Evolutionary conservation across 2,797 vertebrate species (phyloP), one percentile per base, ranked within the genome.

Genomic region (Chrysocyon brachyurus): DNA sequence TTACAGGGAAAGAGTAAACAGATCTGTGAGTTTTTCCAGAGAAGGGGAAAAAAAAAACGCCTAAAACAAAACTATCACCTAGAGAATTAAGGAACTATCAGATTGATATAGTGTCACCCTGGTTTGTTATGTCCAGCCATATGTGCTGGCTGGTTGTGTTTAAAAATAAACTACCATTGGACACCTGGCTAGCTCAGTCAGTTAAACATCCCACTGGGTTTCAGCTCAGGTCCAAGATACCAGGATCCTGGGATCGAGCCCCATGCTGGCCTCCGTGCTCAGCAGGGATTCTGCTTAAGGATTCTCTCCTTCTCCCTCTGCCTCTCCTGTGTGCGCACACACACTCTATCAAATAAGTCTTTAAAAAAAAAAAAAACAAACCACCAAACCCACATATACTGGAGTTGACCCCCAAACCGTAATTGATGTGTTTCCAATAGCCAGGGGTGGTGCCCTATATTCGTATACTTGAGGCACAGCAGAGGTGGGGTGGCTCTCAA

Each of bases 41-140:
- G 15, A 40, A 4, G 26, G 31, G 1, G 0, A 16, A 6, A 11
- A 21, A 7, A 6, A 12, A 7, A 36, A 36, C 36, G 1, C n/a
- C 31, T 33, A 16, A 72, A 31, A 64, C 12, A 19, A 49, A 84
- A 56, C 12, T 54, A 87, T 31, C 66, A 21, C 12, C 26, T 40
- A 33, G 82, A 28, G 33, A 64, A 64, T 24, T 22, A 82, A 68
- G 72, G 31, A 64, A 9, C 54, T 33, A 6, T 49, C 21, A 6
- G 72, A 26, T 89, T 59, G 73, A 52, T 24, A 56, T 26, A 31
- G 12, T 59, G 2, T 59, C 54, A 5, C 0, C 49, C 63, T 40
- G 11, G 33, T 68, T 59, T 87, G 19, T 84, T 11, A 21, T 36
- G 36, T 46, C 46, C 33, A 64, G 10, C 59, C 15, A 3, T 4